Evolutionary conservation across 2,888 invertebrate genomes (phyloP), one percentile per base, ranked within the genome.

Genomic region (Uloborus plumipes): DNA sequence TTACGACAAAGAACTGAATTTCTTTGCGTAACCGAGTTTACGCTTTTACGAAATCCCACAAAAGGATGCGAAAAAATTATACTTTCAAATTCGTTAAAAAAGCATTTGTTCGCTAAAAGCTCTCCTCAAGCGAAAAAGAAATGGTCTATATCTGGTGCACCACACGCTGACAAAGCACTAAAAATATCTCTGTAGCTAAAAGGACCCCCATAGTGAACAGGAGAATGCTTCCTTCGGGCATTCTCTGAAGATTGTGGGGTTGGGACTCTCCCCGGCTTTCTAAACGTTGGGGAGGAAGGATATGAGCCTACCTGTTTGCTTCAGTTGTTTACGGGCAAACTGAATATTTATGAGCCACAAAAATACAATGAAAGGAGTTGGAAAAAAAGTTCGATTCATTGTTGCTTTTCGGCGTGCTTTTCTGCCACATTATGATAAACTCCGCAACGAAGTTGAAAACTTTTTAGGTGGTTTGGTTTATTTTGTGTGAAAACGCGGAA

Each of bases 311-410:
- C 69, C 51, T 77, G 70, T 70, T 70, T 70, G 64, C 67, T 50
- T 58, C 71, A 66, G 55, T 49, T 58, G 50, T 49, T 31, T 15
- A 39, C 39, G 39, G 67, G 65, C 16, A 61, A 39, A 39, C 22
- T 78, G 78, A 78, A 78, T 78, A 78, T 78, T 71, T 78, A 72
- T 72, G 71, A 72, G 72, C 26, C 50, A 31, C 51, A 18, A 39
- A 26, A 73, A 47, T 31, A 76, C 76, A 76, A 61, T 76, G 69
- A 76, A 58, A 53, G 53, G 26, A 39, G 69, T 15, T 55, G 15
- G 62, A 64, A 76, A n/a, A 76, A 76, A 76, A 76, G 49, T 39
- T 39, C 39, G 39, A 39, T 39, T 39, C 39, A 6, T 39, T 39
- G 39, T 39, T 11, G 39, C 39, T 47, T 20, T 62, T 53, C 16